Conservation (phyloP, 2,888 invertebrate species). For the Aphidoletes aphidimyza region DNA sequence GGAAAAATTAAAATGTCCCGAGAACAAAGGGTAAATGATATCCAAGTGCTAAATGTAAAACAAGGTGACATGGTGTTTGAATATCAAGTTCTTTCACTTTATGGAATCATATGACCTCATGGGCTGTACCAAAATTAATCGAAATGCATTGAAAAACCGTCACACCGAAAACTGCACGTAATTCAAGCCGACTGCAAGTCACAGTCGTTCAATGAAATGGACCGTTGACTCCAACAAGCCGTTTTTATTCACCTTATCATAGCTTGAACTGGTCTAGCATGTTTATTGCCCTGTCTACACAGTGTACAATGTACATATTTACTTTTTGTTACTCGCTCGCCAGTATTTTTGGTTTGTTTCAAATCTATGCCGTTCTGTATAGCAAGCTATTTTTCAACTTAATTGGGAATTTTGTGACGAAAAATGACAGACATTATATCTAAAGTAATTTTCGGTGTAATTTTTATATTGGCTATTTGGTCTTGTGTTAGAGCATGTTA, state of each 20-base stretch:
- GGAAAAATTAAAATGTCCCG: not conserved
- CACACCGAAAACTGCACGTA: too few species aligned
- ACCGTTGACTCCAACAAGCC: not conserved
- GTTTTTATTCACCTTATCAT: conserved; percentile 12
- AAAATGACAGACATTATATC: not conserved
- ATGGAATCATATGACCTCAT: not conserved
- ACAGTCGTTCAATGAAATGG: not conserved
- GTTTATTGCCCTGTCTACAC: not conserved
- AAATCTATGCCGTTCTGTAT: conserved; percentile 19
- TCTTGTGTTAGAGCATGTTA: not conserved
- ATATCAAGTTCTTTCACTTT: conserved; percentile 36
- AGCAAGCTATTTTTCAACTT: not conserved
- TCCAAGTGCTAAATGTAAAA: not conserved
- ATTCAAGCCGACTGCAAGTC: too few species aligned
- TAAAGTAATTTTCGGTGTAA: not conserved
- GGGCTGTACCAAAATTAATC: not conserved
- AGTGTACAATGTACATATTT: not conserved
- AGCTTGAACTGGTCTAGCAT: not conserved
- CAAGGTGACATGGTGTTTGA: not conserved
- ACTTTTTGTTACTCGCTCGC: not conserved
- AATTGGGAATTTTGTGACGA: not conserved
- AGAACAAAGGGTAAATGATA: not conserved
- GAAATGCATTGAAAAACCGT: not conserved
- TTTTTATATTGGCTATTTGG: not conserved
- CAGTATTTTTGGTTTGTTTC: not conserved